Percentiles rank a stretch among this genome's conserved stretches.
Conservation (phyloP, 2,888 invertebrate species). For the Lochmaea capreae region DNA sequence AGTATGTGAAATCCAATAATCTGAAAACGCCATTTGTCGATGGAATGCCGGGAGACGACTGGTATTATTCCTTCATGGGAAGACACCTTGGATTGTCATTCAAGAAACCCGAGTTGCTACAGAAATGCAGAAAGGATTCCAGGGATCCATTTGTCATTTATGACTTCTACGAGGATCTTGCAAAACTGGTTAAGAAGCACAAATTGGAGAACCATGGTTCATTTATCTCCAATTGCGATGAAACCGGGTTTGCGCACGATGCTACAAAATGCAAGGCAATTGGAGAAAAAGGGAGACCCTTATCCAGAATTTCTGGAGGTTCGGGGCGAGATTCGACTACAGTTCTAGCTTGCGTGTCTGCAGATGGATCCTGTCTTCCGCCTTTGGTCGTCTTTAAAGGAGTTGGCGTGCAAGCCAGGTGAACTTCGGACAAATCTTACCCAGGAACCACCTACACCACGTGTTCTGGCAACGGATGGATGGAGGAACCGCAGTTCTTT, state of each 20-base stretch:
- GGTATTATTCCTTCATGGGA: slow-evolving; percentile 19
- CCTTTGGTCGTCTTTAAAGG: slow-evolving; percentile 53
- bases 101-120: not conserved
- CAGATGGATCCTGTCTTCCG: slow-evolving; percentile 48
- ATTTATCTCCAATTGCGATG: too few species aligned
- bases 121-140: not conserved
- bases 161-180: too few species aligned
- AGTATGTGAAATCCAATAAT: slow-evolving; percentile 4
- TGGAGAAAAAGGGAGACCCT: too few species aligned
- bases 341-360: slow-evolving; percentile 50
- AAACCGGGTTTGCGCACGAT: too few species aligned
- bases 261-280: too few species aligned
- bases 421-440: slow-evolving; percentile 42
- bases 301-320: slow-evolving; percentile 49
- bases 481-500: slow-evolving; percentile 49
- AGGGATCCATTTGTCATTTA: not conserved
- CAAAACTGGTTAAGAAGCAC: too few species aligned
- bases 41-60: slow-evolving; percentile 15
- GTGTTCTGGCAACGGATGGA: slow-evolving; percentile 51
- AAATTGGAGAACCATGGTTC: slow-evolving; percentile 51
- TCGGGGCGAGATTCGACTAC: slow-evolving; percentile 51
- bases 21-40: slow-evolving; percentile 16
- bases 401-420: slow-evolving; percentile 48
- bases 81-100: slow-evolving; percentile 3
- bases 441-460: slow-evolving; percentile 51